A percentile compares a stretch with the other conserved stretches of the same genome.
These are phyloP conservation scores for Macrotus californicus DNA, from an alignment of 2,113 vertebrate species.

Conservation along the genomic window DNA sequence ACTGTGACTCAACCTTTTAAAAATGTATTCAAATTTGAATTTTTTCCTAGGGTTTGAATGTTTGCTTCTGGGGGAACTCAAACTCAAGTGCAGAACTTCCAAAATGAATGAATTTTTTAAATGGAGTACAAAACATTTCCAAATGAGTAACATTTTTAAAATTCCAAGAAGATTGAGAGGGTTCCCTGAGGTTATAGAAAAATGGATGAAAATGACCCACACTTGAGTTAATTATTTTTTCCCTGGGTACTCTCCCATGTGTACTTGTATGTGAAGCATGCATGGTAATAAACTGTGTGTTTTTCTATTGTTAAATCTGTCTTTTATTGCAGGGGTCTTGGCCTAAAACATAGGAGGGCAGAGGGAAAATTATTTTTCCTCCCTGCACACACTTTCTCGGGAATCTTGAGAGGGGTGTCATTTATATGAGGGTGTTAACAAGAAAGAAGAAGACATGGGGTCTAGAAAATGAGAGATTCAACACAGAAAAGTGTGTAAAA, in stretches of 20 bases:
- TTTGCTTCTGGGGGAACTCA: background rate
- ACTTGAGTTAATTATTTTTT: background rate
- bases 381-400: background rate
- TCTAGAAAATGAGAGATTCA: background rate
- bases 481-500: background rate
- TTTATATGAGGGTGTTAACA: background rate
- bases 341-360: background rate
- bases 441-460: background rate
- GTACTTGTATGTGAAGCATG: background rate
- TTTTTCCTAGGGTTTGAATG: background rate
- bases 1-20: background rate
- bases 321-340: background rate
- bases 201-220: background rate
- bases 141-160: background rate
- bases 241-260: background rate
- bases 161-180: background rate
- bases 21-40: background rate
- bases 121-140: background rate
- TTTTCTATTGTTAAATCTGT: background rate
- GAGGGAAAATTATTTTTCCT: background rate
- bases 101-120: background rate
- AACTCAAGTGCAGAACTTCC: background rate
- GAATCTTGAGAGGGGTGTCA: background rate
- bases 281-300: background rate
- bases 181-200: background rate